A percentile compares a stretch with the other conserved stretches of the same genome.
These are phyloP conservation scores for Epirrhoe alternata DNA, from an alignment of 2,888 invertebrate genomes.

Conservation along the genomic window DNA sequence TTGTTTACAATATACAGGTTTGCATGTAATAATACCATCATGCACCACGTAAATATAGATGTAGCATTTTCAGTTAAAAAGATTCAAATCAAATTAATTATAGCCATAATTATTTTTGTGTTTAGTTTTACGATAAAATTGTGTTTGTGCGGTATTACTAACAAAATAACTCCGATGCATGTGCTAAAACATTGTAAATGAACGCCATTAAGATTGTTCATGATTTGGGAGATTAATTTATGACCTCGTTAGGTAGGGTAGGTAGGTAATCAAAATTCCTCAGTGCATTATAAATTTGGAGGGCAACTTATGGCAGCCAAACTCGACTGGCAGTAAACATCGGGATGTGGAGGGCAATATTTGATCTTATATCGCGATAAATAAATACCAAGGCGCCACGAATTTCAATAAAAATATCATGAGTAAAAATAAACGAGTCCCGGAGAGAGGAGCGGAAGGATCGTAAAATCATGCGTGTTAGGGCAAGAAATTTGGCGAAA, in stretches of 20 bases:
- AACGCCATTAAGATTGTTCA: conserved; percentile 39
- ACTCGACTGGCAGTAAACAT: conserved; percentile 53
- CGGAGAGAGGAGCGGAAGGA: conserved; percentile 61
- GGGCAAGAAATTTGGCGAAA: conserved; percentile 81
- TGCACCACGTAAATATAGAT: not conserved
- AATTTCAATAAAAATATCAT: conserved; percentile 71
- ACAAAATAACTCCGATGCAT: conserved; percentile 21
- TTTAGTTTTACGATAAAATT: not conserved
- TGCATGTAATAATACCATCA: too few species aligned
- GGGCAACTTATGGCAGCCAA: conserved; percentile 47
- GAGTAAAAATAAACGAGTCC: conserved; percentile 69
- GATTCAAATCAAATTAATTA: not conserved
- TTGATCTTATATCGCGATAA: conserved; percentile 67
- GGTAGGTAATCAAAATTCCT: conserved; percentile 43
- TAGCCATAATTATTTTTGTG: not conserved
- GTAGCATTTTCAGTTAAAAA: not conserved
- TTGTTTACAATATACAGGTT: too few species aligned
- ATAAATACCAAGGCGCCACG: conserved; percentile 65
- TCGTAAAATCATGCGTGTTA: conserved; percentile 81
- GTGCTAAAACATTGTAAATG: conserved; percentile 41
- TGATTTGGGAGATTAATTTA: conserved; percentile 43
- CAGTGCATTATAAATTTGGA: conserved; percentile 42
- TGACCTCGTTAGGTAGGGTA: conserved; percentile 36
- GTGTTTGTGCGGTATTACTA: not conserved
- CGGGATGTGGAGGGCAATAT: conserved; percentile 57